phyloP scores from a whole-genome alignment of 2,797 vertebrate species.

The Rallus crepitans region DNA sequence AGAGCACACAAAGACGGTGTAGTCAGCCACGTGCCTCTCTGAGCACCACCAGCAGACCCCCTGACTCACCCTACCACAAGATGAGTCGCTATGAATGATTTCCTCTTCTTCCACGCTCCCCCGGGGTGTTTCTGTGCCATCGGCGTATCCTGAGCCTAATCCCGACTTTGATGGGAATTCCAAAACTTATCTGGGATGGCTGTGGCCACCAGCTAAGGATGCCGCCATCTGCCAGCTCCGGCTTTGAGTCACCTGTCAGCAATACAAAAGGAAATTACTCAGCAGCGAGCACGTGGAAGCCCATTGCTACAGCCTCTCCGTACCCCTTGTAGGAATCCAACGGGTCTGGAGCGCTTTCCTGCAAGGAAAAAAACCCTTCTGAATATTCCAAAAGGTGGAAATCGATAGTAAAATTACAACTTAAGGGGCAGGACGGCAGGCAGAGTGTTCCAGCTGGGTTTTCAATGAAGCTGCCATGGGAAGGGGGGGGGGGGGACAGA shows the following conservation, averaged over 20 bases:
- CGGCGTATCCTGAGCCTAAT: constrained; percentile 30
- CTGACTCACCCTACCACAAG: constrained; percentile 76
- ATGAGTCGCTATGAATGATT: constrained; percentile 73
- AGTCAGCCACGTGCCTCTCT: constrained; percentile 73
- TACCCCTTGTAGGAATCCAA: constrained; percentile 40
- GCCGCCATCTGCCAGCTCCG: constrained; percentile 45
- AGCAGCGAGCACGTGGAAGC: constrained; percentile 65
- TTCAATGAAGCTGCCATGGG: constrained; percentile 52
- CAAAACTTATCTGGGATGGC: constrained; percentile 50
- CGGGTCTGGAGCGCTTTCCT: neutral
- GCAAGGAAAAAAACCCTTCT: constrained; percentile 17
- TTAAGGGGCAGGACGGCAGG: neutral
- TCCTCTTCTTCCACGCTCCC: constrained; percentile 64
- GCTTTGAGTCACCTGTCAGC: constrained; percentile 79
- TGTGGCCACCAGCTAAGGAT: constrained; percentile 10
- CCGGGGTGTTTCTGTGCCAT: neutral
- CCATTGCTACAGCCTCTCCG: constrained; percentile 37
- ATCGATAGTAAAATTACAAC: neutral
- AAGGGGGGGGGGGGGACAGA: neutral
- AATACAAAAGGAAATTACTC: constrained; percentile 76
- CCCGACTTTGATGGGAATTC: constrained; percentile 60
- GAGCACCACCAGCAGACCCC: constrained; percentile 71
- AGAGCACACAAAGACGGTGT: constrained; percentile 66
- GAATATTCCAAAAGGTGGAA: neutral
- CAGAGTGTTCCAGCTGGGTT: constrained; percentile 54